Evolutionary conservation across 2,797 vertebrate species (phyloP).

Genomic region (Lates japonicus): DNA sequence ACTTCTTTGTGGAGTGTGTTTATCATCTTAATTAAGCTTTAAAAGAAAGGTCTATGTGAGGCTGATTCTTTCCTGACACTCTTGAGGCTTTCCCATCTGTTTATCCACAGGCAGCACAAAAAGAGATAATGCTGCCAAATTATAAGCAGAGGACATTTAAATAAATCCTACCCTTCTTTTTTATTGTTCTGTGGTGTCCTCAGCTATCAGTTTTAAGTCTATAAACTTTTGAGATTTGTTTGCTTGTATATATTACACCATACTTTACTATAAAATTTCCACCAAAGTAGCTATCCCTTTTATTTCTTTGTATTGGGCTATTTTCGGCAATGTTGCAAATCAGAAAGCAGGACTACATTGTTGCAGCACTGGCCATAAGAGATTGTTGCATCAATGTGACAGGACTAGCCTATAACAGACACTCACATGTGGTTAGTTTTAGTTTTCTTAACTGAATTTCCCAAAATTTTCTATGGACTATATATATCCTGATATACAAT

Average conservation of each 20-base stretch:
- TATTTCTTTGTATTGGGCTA: neutral
- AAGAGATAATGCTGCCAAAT: conserved; percentile 44
- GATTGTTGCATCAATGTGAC: neutral
- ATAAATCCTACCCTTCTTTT: conserved; percentile 12
- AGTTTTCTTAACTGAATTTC: neutral
- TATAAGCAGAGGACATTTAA: conserved; percentile 17
- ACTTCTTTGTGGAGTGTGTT: conserved; percentile 39
- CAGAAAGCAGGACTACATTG: neutral
- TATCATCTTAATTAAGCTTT: conserved; percentile 50
- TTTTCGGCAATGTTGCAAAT: conserved; percentile 1
- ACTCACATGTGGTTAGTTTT: neutral
- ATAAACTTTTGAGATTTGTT: neutral
- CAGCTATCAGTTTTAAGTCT: neutral
- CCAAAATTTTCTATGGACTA: neutral
- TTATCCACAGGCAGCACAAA: conserved; percentile 34
- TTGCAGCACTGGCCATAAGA: neutral
- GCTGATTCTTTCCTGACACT: conserved; percentile 42
- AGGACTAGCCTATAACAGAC: conserved; percentile 1
- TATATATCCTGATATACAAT: neutral
- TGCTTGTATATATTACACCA: neutral
- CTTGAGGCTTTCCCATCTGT: conserved; percentile 54
- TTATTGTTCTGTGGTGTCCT: conserved; percentile 17
- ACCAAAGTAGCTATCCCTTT: neutral
- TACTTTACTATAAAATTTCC: neutral
- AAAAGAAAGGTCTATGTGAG: conserved; percentile 41